Evolutionary conservation across 2,888 invertebrate genomes (phyloP), one percentile per base, ranked within the genome.

Genomic region (Nephrocerus scutellatus): DNA sequence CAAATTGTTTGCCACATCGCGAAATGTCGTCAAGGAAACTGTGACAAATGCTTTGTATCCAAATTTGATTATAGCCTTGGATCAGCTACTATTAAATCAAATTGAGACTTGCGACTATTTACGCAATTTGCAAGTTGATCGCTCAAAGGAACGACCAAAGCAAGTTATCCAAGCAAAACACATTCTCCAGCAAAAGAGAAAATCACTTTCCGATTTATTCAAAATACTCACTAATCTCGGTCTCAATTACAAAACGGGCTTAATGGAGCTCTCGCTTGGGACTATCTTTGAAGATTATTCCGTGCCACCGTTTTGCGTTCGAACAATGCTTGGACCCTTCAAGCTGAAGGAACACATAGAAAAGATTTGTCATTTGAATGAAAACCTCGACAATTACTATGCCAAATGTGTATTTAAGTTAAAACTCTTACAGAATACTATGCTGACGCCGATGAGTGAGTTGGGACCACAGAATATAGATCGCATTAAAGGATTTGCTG

Each of bases 151-250:
- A 23, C 80, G 83, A 56, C 73, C 76, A 1, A 84, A 85, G 55
- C 88, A 88, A 61, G 81, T 79, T 45, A 77, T 86, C 0, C 80
- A 81, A 62, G 84, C 83, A 0, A 88, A 87, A 58, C 80, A 79
- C 60, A 82, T 89, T 34, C 72, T 90, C 4, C 84, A 86, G 55
- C 84, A 86, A 56, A 93, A 92, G 63, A 80, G 86, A 20, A 82
- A 87, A 68, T 82, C 84, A 0, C 67, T 96, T 2, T 77, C 87
- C 0, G 90, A 92, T 65, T 72, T 95, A 29, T 95, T 93, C 63
- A 88, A 86, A 61, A 74, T 75, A 16, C 68, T 97, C 1, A 64
- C 76, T 1, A 76, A 75, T 41, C 72, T 85, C 48, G 90, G 92
- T 0, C 62, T 93, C 2, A 90, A 85, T 28, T 89, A 85, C 58